Evolutionary conservation across 2,113 vertebrate genomes (phyloP).

Genomic region (Hippocampus barbouri): DNA sequence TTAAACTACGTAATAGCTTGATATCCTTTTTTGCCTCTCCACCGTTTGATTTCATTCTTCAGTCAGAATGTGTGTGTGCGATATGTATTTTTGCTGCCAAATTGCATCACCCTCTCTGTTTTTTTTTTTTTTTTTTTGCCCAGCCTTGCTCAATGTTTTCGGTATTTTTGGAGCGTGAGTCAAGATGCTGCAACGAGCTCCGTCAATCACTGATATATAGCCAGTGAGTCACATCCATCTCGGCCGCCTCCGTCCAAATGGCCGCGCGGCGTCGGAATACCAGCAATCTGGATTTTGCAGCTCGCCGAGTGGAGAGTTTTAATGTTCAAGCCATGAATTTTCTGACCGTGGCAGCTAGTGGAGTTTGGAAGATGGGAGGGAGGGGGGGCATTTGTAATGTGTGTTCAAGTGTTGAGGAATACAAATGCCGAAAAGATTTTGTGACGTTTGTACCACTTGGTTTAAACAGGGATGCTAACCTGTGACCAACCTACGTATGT

Average conservation of each 20-base stretch:
- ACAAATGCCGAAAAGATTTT: too few species aligned
- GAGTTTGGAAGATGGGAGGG: background rate
- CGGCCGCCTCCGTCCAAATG: conserved; percentile 40
- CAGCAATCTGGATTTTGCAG: background rate
- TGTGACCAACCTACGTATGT: too few species aligned
- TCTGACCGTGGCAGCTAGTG: background rate
- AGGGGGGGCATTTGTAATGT: too few species aligned
- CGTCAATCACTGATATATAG: conserved; percentile 39
- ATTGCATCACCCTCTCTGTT: conserved; percentile 8
- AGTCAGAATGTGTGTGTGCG: background rate
- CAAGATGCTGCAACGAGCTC: conserved; percentile 36
- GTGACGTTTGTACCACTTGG: too few species aligned
- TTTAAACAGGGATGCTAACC: too few species aligned
- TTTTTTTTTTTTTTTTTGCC: background rate
- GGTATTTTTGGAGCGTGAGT: conserved; percentile 35
- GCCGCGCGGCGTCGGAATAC: conserved; percentile 44
- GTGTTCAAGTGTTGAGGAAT: too few species aligned
- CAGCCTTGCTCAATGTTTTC: background rate
- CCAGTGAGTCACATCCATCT: conserved; percentile 38
- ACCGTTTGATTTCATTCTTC: background rate
- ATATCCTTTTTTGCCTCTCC: background rate
- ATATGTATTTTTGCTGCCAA: background rate
- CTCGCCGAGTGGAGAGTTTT: background rate
- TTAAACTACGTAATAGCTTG: conserved; percentile 7
- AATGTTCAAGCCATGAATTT: background rate